Conservation (phyloP, 2,113 vertebrate genomes). For the Elgaria multicarinata region DNA sequence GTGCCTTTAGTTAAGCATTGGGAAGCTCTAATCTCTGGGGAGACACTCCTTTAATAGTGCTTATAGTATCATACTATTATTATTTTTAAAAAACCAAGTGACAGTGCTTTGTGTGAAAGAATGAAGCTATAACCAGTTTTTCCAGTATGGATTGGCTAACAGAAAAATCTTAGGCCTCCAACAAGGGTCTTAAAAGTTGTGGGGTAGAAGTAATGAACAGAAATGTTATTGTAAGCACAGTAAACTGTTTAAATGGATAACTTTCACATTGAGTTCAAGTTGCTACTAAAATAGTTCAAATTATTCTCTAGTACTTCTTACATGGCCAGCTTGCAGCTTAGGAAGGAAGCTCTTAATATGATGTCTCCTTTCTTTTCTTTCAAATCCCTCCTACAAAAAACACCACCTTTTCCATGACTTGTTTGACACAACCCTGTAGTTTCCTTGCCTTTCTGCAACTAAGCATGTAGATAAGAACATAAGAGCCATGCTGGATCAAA, state of each 20-base stretch:
- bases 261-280: background rate
- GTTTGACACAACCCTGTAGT: background rate
- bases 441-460: background rate
- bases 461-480: background rate
- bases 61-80: background rate
- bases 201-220: background rate
- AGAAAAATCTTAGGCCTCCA: background rate
- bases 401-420: too few species aligned
- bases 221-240: background rate
- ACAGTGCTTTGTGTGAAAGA: background rate
- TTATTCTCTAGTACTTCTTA: background rate
- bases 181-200: background rate
- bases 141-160: background rate
- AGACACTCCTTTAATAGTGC: background rate
- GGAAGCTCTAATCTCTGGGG: background rate
- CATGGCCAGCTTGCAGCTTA: background rate
- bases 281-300: background rate
- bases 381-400: background rate
- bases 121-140: background rate
- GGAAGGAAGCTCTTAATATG: background rate
- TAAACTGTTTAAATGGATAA: background rate
- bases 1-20: background rate
- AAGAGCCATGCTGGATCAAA: too few species aligned
- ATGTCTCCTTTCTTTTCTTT: background rate
- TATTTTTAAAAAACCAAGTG: background rate